Evolutionary conservation across 2,113 vertebrate species (phyloP).

Genomic region (Arvicanthis niloticus): DNA sequence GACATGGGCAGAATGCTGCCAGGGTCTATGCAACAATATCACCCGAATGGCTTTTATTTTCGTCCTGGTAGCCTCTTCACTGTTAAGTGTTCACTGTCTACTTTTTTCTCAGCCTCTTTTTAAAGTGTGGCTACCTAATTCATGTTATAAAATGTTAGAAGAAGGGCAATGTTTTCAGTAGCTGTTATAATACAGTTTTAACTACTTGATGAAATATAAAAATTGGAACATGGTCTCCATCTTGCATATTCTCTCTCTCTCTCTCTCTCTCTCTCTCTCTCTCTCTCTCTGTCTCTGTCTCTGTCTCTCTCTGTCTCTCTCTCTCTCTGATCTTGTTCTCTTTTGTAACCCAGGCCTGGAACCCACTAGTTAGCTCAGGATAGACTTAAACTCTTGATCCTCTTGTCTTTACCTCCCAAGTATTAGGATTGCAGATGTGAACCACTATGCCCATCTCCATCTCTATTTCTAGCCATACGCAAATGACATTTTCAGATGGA

Average conservation of each 20-base stretch:
- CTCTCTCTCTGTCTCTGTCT: not conserved
- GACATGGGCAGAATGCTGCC: not conserved
- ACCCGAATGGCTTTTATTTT: no score
- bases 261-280: no score
- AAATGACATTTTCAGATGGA: not conserved
- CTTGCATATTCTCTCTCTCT: not conserved
- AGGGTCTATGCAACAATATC: not conserved
- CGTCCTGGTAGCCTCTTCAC: no score
- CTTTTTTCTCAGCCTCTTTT: not conserved
- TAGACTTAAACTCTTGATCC: not conserved
- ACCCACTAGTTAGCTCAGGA: no score
- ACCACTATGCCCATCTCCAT: not conserved
- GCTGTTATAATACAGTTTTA: not conserved
- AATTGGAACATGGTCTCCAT: not conserved
- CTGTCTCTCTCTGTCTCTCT: not conserved
- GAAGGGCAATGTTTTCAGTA: not conserved
- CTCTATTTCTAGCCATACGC: not conserved
- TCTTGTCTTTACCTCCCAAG: not conserved
- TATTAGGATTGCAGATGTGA: not conserved
- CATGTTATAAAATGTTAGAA: not conserved
- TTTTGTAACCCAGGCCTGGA: not conserved
- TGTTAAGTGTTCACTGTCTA: no score
- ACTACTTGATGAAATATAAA: not conserved
- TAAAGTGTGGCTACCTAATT: not conserved
- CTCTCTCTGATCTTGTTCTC: not conserved